phyloP scores from a whole-genome alignment of 92 coral and sea anemone species.

The Meandrina meandrites region DNA sequence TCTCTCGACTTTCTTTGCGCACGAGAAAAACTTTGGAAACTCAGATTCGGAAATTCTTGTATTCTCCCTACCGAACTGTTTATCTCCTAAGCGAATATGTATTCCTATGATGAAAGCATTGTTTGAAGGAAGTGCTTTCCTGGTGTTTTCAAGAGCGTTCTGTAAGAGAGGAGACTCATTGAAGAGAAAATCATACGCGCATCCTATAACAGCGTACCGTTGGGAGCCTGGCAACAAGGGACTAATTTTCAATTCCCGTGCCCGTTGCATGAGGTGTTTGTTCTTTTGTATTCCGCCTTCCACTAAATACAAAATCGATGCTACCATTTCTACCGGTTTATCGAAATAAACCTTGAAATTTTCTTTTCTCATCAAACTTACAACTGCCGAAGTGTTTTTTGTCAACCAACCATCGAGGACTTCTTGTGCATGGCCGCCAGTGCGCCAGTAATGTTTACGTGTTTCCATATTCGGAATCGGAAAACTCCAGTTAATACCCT shows the following conservation, averaged over 20 bases:
- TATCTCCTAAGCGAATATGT: conserved; percentile 68
- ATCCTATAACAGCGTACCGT: conserved; percentile 33
- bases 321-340: conserved; percentile 57
- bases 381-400: conserved; percentile 10
- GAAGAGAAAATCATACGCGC: conserved; percentile 55
- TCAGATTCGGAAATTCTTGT: conserved; percentile 24
- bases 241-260: background rate
- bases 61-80: conserved; percentile 25
- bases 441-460: conserved; percentile 63
- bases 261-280: conserved; percentile 19
- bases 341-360: conserved; percentile 46
- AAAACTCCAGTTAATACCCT: conserved; percentile 50
- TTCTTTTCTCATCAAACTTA: background rate
- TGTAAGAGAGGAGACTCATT: conserved; percentile 7
- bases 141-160: conserved; percentile 4
- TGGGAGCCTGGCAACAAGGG: conserved; percentile 7
- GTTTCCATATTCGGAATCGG: conserved; percentile 18
- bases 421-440: background rate
- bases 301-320: conserved; percentile 45
- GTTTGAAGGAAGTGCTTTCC: conserved; percentile 28
- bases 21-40: conserved; percentile 40
- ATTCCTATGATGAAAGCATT: conserved; percentile 39
- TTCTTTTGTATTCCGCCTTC: conserved; percentile 30
- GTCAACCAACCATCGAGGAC: background rate
- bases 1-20: conserved; percentile 43